Evolutionary conservation across 2,113 vertebrate genomes (phyloP), one percentile per base, ranked within the genome.

Genomic region (Pelvicachromis taeniatus): DNA sequence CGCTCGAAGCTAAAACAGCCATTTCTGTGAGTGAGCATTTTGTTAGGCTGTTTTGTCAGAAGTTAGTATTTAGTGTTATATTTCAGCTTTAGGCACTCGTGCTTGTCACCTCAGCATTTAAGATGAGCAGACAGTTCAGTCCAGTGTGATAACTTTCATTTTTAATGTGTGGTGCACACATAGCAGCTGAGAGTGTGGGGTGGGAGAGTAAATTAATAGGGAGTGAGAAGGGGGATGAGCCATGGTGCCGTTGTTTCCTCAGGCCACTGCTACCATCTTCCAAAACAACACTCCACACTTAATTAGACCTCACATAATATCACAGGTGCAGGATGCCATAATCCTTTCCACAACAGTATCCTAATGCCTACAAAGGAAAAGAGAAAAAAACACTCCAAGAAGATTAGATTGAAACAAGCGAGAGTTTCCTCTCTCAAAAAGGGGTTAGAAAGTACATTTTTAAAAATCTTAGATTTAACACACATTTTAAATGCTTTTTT

Each of bases 191-290:
- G 79, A 33, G 63, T 13, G 59, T 45, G 26, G 29, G 12, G 42
- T 13, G 17, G 23, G 17, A 17, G 17, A 35, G 65, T 73, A 23
- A 83, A 78, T 63, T 17, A 75, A 79, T 7, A 58, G 58, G 68
- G 78, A 81, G 29, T 42, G 82, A 82, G 65, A 75, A 42, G 55
- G 23, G 23, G 16, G 48, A 61, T 40, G 75, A 83, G 65, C 42
- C 77, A 33, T 59, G 80, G 70, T 80, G 87, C 77, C 48, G 42
- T 33, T 52, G 55, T 80, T 55, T 87, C 85, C 85, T 85, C 53
- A 3, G 85, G 85, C 83, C 77, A 55, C 33, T 52, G 80, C 68
- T 33, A 35, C 58, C 42, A 78, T 54, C 86, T 45, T 81, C 78
- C 45, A 59, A 50, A 83, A 83, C 65, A 83, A 80, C 89, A 77